Conservation (phyloP, 2,797 vertebrate genomes). For the Xenopus petersii region DNA sequence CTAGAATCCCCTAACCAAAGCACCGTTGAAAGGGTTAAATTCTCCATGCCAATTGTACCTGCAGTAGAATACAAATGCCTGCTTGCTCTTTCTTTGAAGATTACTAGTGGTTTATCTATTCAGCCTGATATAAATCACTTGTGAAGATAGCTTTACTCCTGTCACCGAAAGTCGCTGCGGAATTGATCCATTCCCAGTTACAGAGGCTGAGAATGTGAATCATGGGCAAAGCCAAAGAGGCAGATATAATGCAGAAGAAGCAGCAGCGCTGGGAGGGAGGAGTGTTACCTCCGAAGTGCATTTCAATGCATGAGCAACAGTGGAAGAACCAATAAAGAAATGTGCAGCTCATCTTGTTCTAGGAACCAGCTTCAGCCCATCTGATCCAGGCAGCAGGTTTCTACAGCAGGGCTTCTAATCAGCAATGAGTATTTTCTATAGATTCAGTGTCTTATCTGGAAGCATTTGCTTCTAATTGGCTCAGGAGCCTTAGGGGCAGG, state of each 20-base stretch:
- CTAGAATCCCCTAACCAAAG: too few species aligned
- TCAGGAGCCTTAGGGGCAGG: too few species aligned
- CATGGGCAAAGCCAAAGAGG: constrained; percentile 31
- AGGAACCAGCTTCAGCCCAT: neutral
- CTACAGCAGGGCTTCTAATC: neutral
- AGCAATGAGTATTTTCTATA: neutral
- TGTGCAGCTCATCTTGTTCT: neutral
- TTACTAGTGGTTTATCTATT: constrained; percentile 52
- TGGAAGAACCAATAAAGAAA: neutral
- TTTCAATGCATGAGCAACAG: constrained; percentile 41
- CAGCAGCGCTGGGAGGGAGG: constrained; percentile 32
- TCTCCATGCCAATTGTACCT: constrained; percentile 15
- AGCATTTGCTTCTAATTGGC: too few species aligned
- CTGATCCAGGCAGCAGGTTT: neutral
- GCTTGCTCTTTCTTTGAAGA: constrained; percentile 40
- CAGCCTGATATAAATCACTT: constrained; percentile 51
- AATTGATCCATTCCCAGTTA: constrained; percentile 37
- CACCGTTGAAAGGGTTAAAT: too few species aligned
- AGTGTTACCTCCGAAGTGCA: constrained; percentile 34
- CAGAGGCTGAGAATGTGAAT: constrained; percentile 48
- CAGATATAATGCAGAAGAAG: constrained; percentile 42
- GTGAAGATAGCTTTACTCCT: constrained; percentile 51
- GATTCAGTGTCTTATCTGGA: neutral
- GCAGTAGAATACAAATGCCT: constrained; percentile 46
- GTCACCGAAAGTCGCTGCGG: constrained; percentile 29